phyloP scores from a whole-genome alignment of 1,140 invertebrate species.

The Aphis gossypii region DNA sequence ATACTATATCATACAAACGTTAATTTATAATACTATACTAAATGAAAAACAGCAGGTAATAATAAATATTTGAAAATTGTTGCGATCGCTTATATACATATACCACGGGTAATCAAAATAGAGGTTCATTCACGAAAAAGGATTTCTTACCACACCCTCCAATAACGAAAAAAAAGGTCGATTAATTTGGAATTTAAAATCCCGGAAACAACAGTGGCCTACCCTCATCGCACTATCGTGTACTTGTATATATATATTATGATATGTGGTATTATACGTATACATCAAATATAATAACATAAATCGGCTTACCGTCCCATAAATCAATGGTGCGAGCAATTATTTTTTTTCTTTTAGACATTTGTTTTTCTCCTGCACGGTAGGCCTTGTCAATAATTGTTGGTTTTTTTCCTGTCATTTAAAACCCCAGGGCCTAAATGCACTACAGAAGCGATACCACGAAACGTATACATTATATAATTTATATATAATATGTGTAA shows the following conservation, averaged over 20 bases:
- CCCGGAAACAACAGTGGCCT: constrained; percentile 26
- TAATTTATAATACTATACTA: neutral
- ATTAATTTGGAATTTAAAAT: neutral
- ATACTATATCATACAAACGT: neutral
- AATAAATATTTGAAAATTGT: neutral
- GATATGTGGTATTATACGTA: neutral
- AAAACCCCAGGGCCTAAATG: neutral
- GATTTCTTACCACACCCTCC: neutral
- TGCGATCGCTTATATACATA: neutral
- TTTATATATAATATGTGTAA: neutral
- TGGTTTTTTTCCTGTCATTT: neutral
- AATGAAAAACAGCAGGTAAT: neutral
- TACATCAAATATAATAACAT: constrained; percentile 13
- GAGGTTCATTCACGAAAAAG: constrained; percentile 30
- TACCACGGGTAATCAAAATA: neutral
- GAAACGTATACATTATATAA: neutral
- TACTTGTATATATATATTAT: neutral
- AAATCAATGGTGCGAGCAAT: constrained; percentile 7
- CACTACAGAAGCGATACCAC: neutral
- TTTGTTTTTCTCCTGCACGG: neutral
- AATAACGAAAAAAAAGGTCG: neutral
- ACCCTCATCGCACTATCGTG: neutral
- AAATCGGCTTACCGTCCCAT: neutral
- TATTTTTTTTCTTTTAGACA: neutral
- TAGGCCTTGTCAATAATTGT: constrained; percentile 19